Percentiles rank a stretch among this genome's conserved stretches.
Conservation (phyloP, 2,113 vertebrate genomes). For the Gobiocypris rarus region DNA sequence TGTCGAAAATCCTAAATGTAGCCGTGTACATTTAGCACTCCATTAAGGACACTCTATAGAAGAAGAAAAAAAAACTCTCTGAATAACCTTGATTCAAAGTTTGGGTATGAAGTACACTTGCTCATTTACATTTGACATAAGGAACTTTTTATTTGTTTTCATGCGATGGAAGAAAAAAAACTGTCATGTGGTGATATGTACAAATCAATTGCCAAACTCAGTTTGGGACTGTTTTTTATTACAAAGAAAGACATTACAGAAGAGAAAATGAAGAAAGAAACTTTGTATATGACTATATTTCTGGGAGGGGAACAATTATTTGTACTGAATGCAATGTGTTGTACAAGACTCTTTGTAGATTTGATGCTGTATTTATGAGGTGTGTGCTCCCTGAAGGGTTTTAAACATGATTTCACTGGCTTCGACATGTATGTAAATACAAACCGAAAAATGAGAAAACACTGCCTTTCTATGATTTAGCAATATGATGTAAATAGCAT, state of each 20-base stretch:
- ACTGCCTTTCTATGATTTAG: conserved; percentile 53
- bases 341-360: conserved; percentile 49
- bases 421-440: conserved; percentile 48
- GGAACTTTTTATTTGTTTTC: neutral
- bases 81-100: conserved; percentile 12
- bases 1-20: conserved; percentile 32
- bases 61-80: neutral
- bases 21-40: conserved; percentile 35
- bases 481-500: conserved; percentile 54
- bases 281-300: conserved; percentile 45
- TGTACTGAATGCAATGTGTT: conserved; percentile 47
- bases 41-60: conserved; percentile 14
- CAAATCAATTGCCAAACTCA: conserved; percentile 39
- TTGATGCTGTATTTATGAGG: conserved; percentile 52
- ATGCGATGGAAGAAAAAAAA: neutral
- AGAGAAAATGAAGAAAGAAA: conserved; percentile 16
- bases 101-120: conserved; percentile 23
- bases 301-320: conserved; percentile 39
- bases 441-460: conserved; percentile 41
- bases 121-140: conserved; percentile 21
- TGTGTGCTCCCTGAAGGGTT: conserved; percentile 43
- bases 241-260: conserved; percentile 11
- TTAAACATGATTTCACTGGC: conserved; percentile 45
- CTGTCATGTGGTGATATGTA: conserved; percentile 28
- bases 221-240: conserved; percentile 43